These are phyloP conservation scores for Coremacera marginata DNA, from an alignment of 2,888 invertebrate genomes.

Conservation along the genomic window DNA sequence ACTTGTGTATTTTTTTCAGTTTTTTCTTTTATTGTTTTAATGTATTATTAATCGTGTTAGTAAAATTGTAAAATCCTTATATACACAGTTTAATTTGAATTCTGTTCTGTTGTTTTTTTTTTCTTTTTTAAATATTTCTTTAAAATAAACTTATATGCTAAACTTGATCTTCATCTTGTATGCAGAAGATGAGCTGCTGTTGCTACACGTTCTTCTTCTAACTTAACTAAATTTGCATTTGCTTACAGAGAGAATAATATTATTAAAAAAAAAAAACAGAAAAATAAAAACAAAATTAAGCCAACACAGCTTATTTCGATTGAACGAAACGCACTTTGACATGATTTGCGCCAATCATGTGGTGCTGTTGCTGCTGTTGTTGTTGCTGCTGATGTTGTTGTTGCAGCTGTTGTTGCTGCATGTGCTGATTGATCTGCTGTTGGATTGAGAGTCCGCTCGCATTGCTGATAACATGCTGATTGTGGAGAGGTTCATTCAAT, in stretches of 20 bases:
- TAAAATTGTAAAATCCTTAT: constrained; percentile 56
- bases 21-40: constrained; percentile 44
- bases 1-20: constrained; percentile 42
- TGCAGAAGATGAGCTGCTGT: constrained; percentile 26
- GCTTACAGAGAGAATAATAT: constrained; percentile 35
- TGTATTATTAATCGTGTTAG: constrained; percentile 45
- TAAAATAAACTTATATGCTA: constrained; percentile 32
- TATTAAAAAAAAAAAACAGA: constrained; percentile 7
- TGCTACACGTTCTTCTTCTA: constrained; percentile 44
- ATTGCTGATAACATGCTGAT: constrained; percentile 64
- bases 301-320: constrained; percentile 56
- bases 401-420: constrained; percentile 59
- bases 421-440: constrained; percentile 65
- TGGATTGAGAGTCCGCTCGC: constrained; percentile 65
- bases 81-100: constrained; percentile 53
- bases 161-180: constrained; percentile 26
- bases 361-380: constrained; percentile 56
- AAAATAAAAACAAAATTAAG: constrained; percentile 6
- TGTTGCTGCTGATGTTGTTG: constrained; percentile 52
- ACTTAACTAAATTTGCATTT: constrained; percentile 45
- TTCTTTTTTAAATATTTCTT: constrained; percentile 40
- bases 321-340: constrained; percentile 67
- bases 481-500: constrained; percentile 64
- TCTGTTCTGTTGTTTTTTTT: constrained; percentile 39
- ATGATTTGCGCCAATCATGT: constrained; percentile 58